phyloP scores from a whole-genome alignment of 2,797 vertebrate species.

The Eupleurogrammus muticus region DNA sequence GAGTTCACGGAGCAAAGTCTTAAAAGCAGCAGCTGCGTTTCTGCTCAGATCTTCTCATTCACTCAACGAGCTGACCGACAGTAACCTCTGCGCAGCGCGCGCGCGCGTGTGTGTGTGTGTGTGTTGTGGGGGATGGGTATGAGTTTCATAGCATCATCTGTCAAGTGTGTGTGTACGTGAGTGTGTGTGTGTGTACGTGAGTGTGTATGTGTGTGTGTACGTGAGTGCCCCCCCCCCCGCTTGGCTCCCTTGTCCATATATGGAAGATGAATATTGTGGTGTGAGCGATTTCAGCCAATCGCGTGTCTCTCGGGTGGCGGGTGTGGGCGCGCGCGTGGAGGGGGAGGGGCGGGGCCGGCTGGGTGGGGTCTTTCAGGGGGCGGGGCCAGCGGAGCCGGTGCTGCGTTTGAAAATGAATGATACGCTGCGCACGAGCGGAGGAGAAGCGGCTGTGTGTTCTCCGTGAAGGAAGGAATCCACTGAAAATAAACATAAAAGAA shows the following conservation, averaged over 20 bases:
- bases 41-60: too few relatives aligned
- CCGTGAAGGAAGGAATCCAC: too few relatives aligned
- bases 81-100: conserved; percentile 69
- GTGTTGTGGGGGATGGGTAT: conserved; percentile 31
- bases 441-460: too few relatives aligned
- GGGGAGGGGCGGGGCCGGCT: conserved; percentile 35
- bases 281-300: conserved; percentile 83
- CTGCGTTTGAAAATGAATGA: conserved; percentile 84
- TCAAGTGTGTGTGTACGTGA: conserved; percentile 11
- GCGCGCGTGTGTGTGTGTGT: neutral
- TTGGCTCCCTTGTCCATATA: conserved; percentile 73
- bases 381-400: conserved; percentile 63
- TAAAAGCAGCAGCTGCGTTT: conserved; percentile 54
- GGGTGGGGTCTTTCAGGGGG: conserved; percentile 68
- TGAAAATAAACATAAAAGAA: too few relatives aligned
- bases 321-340: conserved; percentile 3
- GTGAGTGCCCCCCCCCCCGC: conserved; percentile 36
- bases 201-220: neutral
- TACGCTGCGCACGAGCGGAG: conserved; percentile 26
- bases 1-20: conserved; percentile 15
- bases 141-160: conserved; percentile 32
- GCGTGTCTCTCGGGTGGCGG: conserved; percentile 14
- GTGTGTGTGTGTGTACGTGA: neutral
- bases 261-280: conserved; percentile 78
- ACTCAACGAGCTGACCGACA: too few relatives aligned